phyloP scores from a whole-genome alignment of 2,113 vertebrate genomes.

The Apeltes quadracus region DNA sequence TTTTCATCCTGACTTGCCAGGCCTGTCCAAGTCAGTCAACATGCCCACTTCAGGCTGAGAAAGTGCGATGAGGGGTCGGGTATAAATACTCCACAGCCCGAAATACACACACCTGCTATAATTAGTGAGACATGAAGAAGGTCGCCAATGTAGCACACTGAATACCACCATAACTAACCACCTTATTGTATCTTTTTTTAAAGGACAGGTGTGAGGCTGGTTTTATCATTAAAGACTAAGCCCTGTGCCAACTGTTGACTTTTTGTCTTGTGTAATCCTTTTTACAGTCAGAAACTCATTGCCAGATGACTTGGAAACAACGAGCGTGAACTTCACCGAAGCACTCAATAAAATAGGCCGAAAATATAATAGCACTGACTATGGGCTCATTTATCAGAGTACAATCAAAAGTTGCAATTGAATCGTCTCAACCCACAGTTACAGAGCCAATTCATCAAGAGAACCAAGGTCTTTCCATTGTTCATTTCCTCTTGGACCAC shows the following conservation, averaged over 20 bases:
- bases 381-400: not conserved
- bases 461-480: not conserved
- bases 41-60: slow-evolving; percentile 71
- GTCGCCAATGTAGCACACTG: slow-evolving; percentile 82
- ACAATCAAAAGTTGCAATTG: not conserved
- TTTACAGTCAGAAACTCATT: not conserved
- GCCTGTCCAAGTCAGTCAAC: slow-evolving; percentile 63
- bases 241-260: slow-evolving; percentile 49
- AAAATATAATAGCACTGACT: not conserved
- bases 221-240: not conserved
- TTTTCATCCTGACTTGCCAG: slow-evolving; percentile 38
- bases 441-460: slow-evolving; percentile 1
- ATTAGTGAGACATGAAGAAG: slow-evolving; percentile 81
- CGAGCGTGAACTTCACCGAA: not conserved
- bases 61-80: slow-evolving; percentile 78
- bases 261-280: not conserved
- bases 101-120: slow-evolving; percentile 81
- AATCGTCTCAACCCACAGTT: not conserved
- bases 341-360: not conserved
- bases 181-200: slow-evolving; percentile 52
- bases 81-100: slow-evolving; percentile 78
- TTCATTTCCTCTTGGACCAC: not conserved
- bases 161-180: slow-evolving; percentile 65
- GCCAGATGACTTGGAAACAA: slow-evolving; percentile 3
- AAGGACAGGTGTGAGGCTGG: slow-evolving; percentile 35